Conservation (phyloP, 2,113 vertebrate genomes). For the Cyprinodon brontotheroides region DNA sequence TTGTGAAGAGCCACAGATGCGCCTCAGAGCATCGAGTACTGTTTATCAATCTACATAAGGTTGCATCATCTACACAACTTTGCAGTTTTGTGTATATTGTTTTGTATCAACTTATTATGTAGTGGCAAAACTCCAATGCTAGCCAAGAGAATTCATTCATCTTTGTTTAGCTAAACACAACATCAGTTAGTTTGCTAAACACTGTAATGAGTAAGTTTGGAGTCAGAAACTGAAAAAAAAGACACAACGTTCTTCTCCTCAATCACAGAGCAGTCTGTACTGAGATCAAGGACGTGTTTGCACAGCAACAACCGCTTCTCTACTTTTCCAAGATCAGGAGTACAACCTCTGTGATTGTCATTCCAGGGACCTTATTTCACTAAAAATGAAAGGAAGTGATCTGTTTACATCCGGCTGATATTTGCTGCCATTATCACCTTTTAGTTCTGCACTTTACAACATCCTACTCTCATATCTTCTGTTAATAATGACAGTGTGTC, state of each 20-base stretch:
- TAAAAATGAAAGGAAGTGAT: slow-evolving; percentile 15
- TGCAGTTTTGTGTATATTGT: neutral
- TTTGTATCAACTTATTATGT: neutral
- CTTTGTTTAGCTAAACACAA: neutral
- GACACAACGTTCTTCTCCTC: neutral
- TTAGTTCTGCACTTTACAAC: slow-evolving; percentile 1
- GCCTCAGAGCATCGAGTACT: too few relatives aligned
- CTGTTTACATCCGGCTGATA: slow-evolving; percentile 20
- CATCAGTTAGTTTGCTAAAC: neutral
- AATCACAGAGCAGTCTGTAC: neutral
- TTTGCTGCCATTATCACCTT: slow-evolving; percentile 14
- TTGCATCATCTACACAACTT: neutral
- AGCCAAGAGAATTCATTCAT: neutral
- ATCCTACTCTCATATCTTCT: neutral
- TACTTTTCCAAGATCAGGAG: neutral
- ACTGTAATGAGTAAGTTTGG: neutral
- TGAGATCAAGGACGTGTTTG: neutral
- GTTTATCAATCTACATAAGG: too few relatives aligned
- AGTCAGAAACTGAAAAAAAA: neutral
- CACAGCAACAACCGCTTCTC: neutral
- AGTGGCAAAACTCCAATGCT: neutral
- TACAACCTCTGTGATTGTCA: neutral
- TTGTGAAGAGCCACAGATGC: too few relatives aligned
- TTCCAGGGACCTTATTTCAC: neutral
- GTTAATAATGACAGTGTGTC: slow-evolving; percentile 1